Evolutionary conservation across 2,888 invertebrate genomes (phyloP).

Genomic region (Bimastos eiseni): DNA sequence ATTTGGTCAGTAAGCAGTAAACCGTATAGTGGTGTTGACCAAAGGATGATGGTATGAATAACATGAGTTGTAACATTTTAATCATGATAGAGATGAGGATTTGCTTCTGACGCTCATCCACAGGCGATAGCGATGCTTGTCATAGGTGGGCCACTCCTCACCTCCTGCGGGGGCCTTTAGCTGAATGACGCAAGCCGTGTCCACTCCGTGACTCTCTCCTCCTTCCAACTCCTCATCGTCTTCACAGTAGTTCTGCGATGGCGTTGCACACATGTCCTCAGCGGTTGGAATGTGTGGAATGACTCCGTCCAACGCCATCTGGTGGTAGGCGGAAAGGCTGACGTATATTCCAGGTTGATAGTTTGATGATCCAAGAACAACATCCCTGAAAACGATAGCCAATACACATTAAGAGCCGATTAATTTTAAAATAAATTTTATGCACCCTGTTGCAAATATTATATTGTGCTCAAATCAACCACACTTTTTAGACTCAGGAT

Average conservation of each 20-base stretch:
- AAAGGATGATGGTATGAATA: too few species aligned
- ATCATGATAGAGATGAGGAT: too few species aligned
- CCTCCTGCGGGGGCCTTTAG: background rate
- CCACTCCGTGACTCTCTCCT: background rate
- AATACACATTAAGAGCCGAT: background rate
- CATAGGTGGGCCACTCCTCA: background rate
- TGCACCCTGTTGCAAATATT: too few species aligned
- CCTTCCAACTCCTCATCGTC: background rate
- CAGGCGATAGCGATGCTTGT: background rate
- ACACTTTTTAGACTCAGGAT: too few species aligned
- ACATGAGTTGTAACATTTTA: too few species aligned
- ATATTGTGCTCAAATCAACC: too few species aligned
- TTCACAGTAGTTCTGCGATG: background rate
- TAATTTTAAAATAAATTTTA: too few species aligned
- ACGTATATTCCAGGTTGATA: slow-evolving; percentile 7
- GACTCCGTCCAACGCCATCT: background rate
- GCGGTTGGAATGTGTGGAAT: background rate
- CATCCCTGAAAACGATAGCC: background rate
- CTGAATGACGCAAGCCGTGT: background rate
- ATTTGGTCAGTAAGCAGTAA: too few species aligned
- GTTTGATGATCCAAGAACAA: background rate
- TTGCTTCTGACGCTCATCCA: too few species aligned
- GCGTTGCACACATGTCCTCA: background rate
- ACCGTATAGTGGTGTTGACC: too few species aligned
- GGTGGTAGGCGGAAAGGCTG: slow-evolving; percentile 16